Evolutionary conservation across 2,888 invertebrate species (phyloP).

Genomic region (Trypoxylon attenuatum): DNA sequence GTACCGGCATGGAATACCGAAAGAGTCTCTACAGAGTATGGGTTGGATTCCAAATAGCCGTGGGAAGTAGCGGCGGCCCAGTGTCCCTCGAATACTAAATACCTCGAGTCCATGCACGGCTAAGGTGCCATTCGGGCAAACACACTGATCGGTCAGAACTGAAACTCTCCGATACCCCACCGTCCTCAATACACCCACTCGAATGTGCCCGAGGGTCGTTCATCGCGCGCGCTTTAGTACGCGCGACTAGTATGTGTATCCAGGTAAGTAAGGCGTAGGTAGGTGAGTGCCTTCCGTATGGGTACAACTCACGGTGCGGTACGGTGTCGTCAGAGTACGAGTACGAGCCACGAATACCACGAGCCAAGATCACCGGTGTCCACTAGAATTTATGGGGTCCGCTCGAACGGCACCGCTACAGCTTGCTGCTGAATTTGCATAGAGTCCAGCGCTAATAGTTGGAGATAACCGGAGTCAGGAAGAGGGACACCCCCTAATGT

Average conservation of each 20-base stretch:
- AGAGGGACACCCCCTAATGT: conserved; percentile 54
- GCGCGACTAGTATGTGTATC: conserved; percentile 17
- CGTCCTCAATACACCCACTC: conserved; percentile 32
- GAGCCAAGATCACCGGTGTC: conserved; percentile 64
- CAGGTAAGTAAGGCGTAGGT: conserved; percentile 51
- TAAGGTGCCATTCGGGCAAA: conserved; percentile 18
- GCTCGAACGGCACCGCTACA: conserved; percentile 58
- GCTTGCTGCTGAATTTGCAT: conserved; percentile 68
- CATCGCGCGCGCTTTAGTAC: not conserved
- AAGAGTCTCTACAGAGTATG: conserved; percentile 50
- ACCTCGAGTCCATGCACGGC: conserved; percentile 28
- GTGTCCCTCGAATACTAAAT: conserved; percentile 68
- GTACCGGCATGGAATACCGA: conserved; percentile 61
- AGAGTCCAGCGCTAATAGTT: conserved; percentile 68
- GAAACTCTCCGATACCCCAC: conserved; percentile 42
- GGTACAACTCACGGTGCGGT: conserved; percentile 22
- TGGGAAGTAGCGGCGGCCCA: conserved; percentile 69
- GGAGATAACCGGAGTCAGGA: conserved; percentile 62
- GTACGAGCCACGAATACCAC: conserved; percentile 32
- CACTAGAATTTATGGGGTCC: conserved; percentile 67
- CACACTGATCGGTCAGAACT: conserved; percentile 21
- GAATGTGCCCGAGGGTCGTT: not conserved
- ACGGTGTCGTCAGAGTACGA: conserved; percentile 41
- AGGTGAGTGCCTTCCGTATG: conserved; percentile 43
- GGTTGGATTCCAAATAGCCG: conserved; percentile 70